phyloP scores from a whole-genome alignment of 2,113 vertebrate species.

The Corythornis vintsioides region DNA sequence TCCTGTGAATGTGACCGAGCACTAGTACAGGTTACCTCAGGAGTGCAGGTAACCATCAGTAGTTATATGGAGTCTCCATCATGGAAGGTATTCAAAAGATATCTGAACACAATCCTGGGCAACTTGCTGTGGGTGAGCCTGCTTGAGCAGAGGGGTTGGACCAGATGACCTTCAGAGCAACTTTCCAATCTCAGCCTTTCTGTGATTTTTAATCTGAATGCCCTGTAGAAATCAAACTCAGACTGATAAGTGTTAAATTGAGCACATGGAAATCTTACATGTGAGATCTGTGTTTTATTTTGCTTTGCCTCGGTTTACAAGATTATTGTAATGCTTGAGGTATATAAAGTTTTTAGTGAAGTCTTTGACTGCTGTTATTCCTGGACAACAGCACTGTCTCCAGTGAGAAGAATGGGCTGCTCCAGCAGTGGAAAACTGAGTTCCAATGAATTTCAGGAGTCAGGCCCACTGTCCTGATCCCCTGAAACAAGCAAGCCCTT shows the following conservation, averaged over 20 bases:
- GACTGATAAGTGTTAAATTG: background rate
- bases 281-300: background rate
- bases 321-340: background rate
- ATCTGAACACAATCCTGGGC: background rate
- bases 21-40: background rate
- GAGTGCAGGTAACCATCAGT: no score
- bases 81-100: background rate
- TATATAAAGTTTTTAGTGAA: background rate
- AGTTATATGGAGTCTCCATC: background rate
- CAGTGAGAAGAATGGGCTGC: background rate
- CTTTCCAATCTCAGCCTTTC: background rate
- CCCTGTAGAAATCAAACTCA: background rate
- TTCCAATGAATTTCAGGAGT: fast-evolving
- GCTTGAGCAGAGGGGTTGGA: background rate
- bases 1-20: background rate
- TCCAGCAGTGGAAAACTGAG: background rate
- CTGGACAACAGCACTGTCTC: background rate
- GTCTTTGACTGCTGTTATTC: background rate
- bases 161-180: background rate
- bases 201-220: background rate
- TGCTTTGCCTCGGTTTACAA: background rate
- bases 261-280: background rate
- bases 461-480: background rate
- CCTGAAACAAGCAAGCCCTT: background rate
- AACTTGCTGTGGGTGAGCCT: background rate